Conservation (phyloP, 2,888 invertebrate genomes). For the Ophraella communa region DNA sequence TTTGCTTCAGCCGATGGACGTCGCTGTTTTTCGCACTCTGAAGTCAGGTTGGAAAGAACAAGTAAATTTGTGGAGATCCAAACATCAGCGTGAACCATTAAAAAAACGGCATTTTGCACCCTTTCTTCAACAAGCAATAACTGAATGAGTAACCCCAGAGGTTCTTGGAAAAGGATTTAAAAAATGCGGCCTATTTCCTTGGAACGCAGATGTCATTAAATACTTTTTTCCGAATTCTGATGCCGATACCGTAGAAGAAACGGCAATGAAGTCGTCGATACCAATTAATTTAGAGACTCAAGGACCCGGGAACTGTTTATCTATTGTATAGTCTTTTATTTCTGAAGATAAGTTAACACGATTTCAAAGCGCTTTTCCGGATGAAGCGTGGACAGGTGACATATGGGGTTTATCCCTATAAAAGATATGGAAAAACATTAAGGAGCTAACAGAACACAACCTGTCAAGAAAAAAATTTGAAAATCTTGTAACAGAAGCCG, state of each 20-base stretch:
- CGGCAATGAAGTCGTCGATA: too few relatives aligned
- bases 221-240: not conserved
- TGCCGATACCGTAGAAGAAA: too few relatives aligned
- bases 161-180: not conserved
- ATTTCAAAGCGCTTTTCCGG: too few relatives aligned
- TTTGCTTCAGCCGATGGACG: constrained; percentile 7
- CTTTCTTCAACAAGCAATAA: not conserved
- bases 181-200: not conserved
- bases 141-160: not conserved
- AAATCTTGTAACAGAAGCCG: not conserved
- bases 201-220: not conserved
- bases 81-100: not conserved
- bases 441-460: not conserved
- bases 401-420: not conserved
- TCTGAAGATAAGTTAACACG: not conserved
- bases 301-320: not conserved
- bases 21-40: constrained; percentile 1
- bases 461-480: not conserved
- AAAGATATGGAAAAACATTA: not conserved
- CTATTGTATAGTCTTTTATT: not conserved
- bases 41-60: constrained; percentile 2
- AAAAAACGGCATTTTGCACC: not conserved
- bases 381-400: not conserved
- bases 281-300: not conserved
- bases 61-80: not conserved